These are phyloP conservation scores for Delichon dasypus DNA, from an alignment of 2,797 vertebrate species.

Conservation along the genomic window DNA sequence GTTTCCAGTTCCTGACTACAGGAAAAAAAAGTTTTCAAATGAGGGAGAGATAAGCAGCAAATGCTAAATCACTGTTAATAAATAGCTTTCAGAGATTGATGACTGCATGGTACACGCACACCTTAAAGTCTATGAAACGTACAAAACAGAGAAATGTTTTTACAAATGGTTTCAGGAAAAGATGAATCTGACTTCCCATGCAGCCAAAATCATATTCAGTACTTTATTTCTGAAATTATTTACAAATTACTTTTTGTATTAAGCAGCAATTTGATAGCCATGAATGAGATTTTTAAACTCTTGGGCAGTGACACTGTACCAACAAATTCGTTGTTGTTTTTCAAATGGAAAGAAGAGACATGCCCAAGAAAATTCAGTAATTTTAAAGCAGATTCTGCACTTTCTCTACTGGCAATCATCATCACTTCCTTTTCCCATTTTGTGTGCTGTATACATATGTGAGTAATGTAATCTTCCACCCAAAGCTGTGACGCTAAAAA, in stretches of 20 bases:
- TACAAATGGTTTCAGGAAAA: neutral
- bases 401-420: neutral
- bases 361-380: neutral
- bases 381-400: slow-evolving; percentile 3
- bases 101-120: neutral
- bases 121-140: neutral
- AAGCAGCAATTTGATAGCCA: neutral
- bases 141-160: neutral
- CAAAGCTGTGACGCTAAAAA: neutral
- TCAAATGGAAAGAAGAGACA: neutral
- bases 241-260: neutral
- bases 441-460: neutral
- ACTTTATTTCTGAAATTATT: neutral
- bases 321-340: neutral
- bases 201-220: neutral
- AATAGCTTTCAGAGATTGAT: slow-evolving; percentile 22
- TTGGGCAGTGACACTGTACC: neutral
- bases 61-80: slow-evolving; percentile 22
- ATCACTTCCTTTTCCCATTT: neutral
- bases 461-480: neutral
- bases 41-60: slow-evolving; percentile 31
- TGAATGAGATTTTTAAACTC: neutral
- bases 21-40: slow-evolving; percentile 34
- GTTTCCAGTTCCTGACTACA: slow-evolving; percentile 29
- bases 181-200: neutral